phyloP scores from a whole-genome alignment of 2,797 vertebrate genomes.

The Amphiprion clarkii region DNA sequence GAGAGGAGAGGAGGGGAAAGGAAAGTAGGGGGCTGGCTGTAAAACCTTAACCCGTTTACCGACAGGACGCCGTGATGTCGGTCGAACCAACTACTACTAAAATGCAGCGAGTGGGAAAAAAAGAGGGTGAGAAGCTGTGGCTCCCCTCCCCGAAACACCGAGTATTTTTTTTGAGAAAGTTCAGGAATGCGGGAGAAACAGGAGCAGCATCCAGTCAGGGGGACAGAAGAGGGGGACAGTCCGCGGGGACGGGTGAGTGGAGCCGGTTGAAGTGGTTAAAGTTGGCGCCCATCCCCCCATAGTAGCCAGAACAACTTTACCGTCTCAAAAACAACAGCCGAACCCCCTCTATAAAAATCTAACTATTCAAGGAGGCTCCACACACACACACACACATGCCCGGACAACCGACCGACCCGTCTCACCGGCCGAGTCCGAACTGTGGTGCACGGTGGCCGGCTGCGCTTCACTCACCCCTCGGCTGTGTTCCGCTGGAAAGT shows the following conservation, averaged over 20 bases:
- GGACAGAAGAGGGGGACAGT: conserved; percentile 10
- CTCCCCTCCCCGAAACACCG: background rate
- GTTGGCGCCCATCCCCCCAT: conserved; percentile 87
- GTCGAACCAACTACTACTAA: background rate
- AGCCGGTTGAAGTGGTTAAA: conserved; percentile 85
- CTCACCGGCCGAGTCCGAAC: conserved; percentile 48
- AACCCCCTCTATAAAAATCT: conserved; percentile 33
- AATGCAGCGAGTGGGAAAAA: background rate
- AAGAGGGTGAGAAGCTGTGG: background rate
- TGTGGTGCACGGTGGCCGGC: conserved; percentile 72
- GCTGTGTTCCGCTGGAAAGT: conserved; percentile 75
- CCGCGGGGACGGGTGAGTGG: conserved; percentile 53
- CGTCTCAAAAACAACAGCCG: conserved; percentile 69
- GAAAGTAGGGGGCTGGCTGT: conserved; percentile 48
- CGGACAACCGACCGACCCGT: conserved; percentile 47
- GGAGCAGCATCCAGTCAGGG: conserved; percentile 34
- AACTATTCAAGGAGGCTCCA: conserved; percentile 24
- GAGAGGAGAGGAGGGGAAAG: conserved; percentile 38
- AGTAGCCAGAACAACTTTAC: conserved; percentile 77
- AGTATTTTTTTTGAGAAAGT: conserved; percentile 59
- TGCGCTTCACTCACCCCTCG: conserved; percentile 79
- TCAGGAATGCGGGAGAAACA: conserved; percentile 60
- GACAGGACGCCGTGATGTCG: conserved; percentile 34
- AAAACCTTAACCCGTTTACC: conserved; percentile 72
- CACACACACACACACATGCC: background rate